Percentiles rank a stretch among this genome's conserved stretches.
Conservation (phyloP, 92 coral and sea anemone species). For the Bergia puertoricense region DNA sequence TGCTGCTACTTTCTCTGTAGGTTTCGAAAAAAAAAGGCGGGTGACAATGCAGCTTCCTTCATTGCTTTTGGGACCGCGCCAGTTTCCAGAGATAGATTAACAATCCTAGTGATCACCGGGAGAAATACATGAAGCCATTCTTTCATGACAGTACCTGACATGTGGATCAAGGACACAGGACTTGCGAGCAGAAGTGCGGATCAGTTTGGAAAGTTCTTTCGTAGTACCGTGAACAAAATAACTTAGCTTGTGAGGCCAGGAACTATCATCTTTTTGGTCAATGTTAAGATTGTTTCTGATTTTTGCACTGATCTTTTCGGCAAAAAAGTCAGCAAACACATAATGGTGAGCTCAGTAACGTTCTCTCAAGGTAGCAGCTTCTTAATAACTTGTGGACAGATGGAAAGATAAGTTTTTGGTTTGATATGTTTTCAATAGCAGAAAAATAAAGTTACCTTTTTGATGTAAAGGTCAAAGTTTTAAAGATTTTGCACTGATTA, state of each 20-base stretch:
- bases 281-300: neutral
- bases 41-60: constrained; percentile 10
- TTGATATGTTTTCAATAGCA: neutral
- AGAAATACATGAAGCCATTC: neutral
- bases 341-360: neutral
- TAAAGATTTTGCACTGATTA: neutral
- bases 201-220: neutral
- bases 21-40: neutral
- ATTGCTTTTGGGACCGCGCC: neutral
- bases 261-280: neutral
- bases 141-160: neutral
- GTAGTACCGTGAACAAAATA: neutral
- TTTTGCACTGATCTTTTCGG: neutral
- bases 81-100: neutral
- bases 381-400: neutral
- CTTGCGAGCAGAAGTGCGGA: constrained; percentile 16
- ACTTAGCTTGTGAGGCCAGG: neutral
- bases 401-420: neutral
- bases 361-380: neutral
- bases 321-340: neutral
- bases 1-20: neutral
- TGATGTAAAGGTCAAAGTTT: neutral
- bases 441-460: neutral
- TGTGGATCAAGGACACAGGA: constrained; percentile 8
- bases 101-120: neutral